Conservation (phyloP, 2,888 invertebrate genomes). For the Pogonocherus hispidulus region DNA sequence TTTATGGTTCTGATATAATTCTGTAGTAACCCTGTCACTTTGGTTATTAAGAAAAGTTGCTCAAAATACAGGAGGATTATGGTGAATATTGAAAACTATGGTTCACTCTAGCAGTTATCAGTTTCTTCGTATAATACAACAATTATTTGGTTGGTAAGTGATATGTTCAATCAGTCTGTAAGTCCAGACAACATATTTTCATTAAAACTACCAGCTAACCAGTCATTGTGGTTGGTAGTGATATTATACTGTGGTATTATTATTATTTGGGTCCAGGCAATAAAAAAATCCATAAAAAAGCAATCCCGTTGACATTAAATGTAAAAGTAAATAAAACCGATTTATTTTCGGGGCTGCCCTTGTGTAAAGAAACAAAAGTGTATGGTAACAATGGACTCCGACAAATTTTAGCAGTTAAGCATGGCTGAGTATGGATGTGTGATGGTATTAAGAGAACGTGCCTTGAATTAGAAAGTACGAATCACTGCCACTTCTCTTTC, state of each 20-base stretch:
- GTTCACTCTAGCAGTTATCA: too few relatives aligned
- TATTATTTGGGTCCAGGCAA: neutral
- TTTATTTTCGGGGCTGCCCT: slow-evolving; percentile 49
- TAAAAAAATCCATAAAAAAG: slow-evolving; percentile 15
- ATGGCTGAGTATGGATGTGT: slow-evolving; percentile 65
- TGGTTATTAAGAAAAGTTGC: too few relatives aligned
- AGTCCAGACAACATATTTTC: too few relatives aligned
- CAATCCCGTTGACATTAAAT: slow-evolving; percentile 20
- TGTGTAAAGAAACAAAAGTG: slow-evolving; percentile 55
- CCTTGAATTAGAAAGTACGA: slow-evolving; percentile 67
- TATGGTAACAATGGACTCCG: slow-evolving; percentile 57
- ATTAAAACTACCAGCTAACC: too few relatives aligned
- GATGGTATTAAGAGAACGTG: slow-evolving; percentile 67
- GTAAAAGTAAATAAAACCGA: slow-evolving; percentile 51
- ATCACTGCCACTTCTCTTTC: slow-evolving; percentile 61
- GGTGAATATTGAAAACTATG: too few relatives aligned
- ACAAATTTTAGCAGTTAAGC: slow-evolving; percentile 64
- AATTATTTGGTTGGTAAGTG: too few relatives aligned
- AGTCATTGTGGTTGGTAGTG: too few relatives aligned
- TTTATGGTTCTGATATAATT: too few relatives aligned
- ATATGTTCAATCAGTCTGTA: too few relatives aligned
- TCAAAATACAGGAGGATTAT: too few relatives aligned
- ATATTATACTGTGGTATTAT: neutral
- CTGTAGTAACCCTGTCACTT: too few relatives aligned
- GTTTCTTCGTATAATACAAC: too few relatives aligned